phyloP scores from a whole-genome alignment of 2,113 vertebrate genomes.

The Aix galericulata region DNA sequence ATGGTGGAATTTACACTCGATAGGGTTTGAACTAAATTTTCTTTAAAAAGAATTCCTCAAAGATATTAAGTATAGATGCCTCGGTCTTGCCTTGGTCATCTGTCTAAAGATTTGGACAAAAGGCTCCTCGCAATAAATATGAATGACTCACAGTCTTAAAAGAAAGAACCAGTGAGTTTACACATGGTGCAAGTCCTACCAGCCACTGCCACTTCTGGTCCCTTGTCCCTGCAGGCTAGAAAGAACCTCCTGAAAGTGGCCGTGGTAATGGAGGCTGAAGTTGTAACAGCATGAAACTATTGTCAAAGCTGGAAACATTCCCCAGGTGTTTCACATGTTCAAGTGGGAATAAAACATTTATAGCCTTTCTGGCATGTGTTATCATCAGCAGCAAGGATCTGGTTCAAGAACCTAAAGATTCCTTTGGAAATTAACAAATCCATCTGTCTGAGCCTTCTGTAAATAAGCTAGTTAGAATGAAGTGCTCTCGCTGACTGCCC shows the following conservation, averaged over 20 bases:
- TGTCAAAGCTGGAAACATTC: slow-evolving; percentile 5
- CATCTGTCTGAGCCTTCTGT: neutral
- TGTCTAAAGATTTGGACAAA: neutral
- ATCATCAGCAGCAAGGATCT: neutral
- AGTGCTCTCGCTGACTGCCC: neutral
- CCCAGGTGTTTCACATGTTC: neutral
- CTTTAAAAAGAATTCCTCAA: neutral
- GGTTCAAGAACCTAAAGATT: neutral
- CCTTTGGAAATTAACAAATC: neutral
- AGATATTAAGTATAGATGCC: neutral
- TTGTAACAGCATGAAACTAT: neutral
- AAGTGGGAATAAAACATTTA: neutral
- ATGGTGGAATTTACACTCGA: neutral
- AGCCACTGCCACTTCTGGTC: neutral
- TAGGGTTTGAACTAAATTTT: neutral
- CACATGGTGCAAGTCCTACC: neutral
- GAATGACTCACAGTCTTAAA: neutral
- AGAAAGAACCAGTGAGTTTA: neutral
- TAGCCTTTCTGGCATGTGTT: neutral
- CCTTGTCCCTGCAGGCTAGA: neutral
- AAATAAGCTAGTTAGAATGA: neutral
- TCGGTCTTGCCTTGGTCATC: neutral
- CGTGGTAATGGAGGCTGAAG: neutral
- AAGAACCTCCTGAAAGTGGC: neutral
- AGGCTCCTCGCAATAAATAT: neutral